These are phyloP conservation scores for Zaprionus vittiger DNA, from an alignment of 1,140 invertebrate species.

Conservation along the genomic window DNA sequence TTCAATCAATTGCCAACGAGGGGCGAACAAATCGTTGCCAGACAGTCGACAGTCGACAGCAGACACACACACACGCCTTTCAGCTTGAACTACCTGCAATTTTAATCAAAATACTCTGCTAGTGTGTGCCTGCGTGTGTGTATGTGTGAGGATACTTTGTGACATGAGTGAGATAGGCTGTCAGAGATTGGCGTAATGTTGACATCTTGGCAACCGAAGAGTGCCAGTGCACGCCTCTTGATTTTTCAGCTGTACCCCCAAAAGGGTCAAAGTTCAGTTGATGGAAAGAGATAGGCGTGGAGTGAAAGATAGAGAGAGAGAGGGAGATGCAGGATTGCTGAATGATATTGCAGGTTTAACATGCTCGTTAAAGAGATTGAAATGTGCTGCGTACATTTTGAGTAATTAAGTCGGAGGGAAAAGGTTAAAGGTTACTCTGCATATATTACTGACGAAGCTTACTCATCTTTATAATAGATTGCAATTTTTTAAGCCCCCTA, in stretches of 20 bases:
- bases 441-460: not conserved
- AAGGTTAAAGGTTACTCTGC: not conserved
- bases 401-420: not conserved
- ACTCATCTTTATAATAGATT: no score
- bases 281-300: not conserved
- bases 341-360: slow-evolving; percentile 1
- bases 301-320: not conserved
- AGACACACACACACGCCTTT: slow-evolving; percentile 20
- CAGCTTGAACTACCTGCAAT: slow-evolving; percentile 47
- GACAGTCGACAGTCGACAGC: slow-evolving; percentile 27
- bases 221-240: slow-evolving; percentile 30
- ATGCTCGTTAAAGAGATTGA: slow-evolving; percentile 4
- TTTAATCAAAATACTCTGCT: slow-evolving; percentile 51
- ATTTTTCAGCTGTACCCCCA: slow-evolving; percentile 3
- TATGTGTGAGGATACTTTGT: slow-evolving; percentile 28
- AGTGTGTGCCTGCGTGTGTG: slow-evolving; percentile 10
- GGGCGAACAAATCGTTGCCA: slow-evolving; percentile 53
- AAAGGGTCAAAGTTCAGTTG: slow-evolving; percentile 8
- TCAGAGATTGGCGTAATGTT: slow-evolving; percentile 48
- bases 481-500: not conserved
- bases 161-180: slow-evolving; percentile 50
- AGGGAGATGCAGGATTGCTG: not conserved
- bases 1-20: slow-evolving; percentile 58
- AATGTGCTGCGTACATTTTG: not conserved
- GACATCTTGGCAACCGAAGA: slow-evolving; percentile 46